Conservation (phyloP, 2,888 invertebrate species). For the Augochlorella aurata region DNA sequence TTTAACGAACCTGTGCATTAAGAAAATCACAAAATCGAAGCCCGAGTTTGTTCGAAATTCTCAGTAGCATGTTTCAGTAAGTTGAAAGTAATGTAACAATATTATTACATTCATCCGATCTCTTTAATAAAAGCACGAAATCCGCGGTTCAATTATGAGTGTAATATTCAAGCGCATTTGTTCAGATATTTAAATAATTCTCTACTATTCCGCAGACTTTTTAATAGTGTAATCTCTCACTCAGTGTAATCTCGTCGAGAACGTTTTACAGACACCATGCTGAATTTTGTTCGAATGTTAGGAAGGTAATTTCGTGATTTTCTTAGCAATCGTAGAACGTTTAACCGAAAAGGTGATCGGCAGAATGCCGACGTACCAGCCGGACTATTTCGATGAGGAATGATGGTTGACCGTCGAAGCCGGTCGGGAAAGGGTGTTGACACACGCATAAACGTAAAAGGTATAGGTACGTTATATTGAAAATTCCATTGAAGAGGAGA, state of each 20-base stretch:
- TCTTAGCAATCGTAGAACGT: too few species aligned
- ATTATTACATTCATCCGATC: background rate
- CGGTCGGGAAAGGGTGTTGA: background rate
- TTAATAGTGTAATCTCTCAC: too few species aligned
- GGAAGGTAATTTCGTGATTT: too few species aligned
- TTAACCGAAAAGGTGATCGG: background rate
- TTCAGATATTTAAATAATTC: background rate
- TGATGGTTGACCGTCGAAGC: background rate
- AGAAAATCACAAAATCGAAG: background rate
- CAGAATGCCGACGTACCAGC: background rate
- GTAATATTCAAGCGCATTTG: background rate
- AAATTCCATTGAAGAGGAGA: conserved; percentile 20
- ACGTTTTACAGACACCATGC: too few species aligned
- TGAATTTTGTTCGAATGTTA: too few species aligned
- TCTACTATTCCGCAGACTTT: background rate
- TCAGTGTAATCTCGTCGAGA: too few species aligned
- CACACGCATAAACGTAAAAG: conserved; percentile 13
- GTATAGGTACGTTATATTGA: conserved; percentile 9
- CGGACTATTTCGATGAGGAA: background rate
- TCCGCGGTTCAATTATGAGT: background rate
- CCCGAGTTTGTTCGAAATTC: background rate
- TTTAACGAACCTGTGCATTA: background rate
- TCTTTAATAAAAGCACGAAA: background rate
- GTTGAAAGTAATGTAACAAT: background rate
- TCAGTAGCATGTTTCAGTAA: background rate